Evolutionary conservation across 2,797 vertebrate species (phyloP), one percentile per base, ranked within the genome.

Genomic region (Phylloscopus collybita): DNA sequence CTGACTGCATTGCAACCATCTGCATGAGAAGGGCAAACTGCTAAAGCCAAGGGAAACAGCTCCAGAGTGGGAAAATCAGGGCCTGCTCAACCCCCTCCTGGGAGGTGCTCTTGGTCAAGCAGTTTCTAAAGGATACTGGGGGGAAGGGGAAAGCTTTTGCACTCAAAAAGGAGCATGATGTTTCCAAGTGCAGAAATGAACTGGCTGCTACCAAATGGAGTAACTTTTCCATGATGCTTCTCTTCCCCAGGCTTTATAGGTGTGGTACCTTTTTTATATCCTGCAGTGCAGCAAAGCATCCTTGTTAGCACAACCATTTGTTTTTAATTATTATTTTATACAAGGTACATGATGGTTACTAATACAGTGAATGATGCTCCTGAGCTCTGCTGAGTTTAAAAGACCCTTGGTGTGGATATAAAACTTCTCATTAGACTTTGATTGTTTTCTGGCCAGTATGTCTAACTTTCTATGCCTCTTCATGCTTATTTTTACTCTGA

Each of bases 361-460:
- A 42, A 61, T 53, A 36, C 11, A 44, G 45, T 36, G 61, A 67
- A 42, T 51, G 22, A 42, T 88, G 50, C 49, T 96, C 15, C 64
- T 83, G 62, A 87, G 57, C 71, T 87, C 8, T 70, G 61, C 79
- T 73, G 65, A 65, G 62, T 70, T 54, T 44, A 70, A 90, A 73
- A 79, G 56, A 54, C 53, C 51, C 81, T 74, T 56, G 47, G 27
- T 16, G 23, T 67, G 69, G 32, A 59, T 69, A 19, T 9, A 38
- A 65, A 86, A 23, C 30, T 86, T 88, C 25, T 81, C 38, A 59
- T 85, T 82, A 88, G 67, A 54, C 73, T 75, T 70, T 34, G 25
- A 86, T 70, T 76, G 86, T 93, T 89, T 96, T 80, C 88, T 88
- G 96, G 93, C 86, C 96, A 88, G 95, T 94, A 76, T 50, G 80